Evolutionary conservation across 2,113 vertebrate species (phyloP).

Genomic region (Plecotus auritus): DNA sequence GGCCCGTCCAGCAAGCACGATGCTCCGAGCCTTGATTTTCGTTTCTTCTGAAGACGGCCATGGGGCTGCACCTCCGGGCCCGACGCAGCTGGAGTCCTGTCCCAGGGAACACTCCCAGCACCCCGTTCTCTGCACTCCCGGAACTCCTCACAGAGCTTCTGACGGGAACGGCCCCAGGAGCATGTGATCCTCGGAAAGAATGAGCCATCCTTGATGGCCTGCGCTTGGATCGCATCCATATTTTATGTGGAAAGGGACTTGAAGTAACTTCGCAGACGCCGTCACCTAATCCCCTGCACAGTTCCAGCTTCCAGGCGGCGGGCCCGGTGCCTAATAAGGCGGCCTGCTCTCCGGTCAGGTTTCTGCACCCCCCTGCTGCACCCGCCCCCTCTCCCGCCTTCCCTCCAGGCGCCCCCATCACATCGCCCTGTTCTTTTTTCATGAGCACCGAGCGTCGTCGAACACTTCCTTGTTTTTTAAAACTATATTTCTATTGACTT

Average conservation of each 20-base stretch:
- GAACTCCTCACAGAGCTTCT: accelerated
- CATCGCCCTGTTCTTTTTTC: accelerated
- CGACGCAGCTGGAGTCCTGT: background rate
- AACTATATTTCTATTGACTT: no score
- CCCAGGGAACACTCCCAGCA: background rate
- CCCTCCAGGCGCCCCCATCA: background rate
- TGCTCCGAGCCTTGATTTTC: background rate
- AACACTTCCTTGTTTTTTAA: background rate
- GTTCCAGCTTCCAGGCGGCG: background rate
- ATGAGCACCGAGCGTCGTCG: background rate
- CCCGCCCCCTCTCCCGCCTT: accelerated
- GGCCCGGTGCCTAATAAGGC: background rate
- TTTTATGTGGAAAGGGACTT: background rate
- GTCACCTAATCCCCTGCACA: background rate
- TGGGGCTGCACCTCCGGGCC: background rate
- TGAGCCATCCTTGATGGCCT: background rate
- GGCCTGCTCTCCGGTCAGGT: accelerated
- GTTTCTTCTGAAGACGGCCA: background rate
- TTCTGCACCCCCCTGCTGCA: background rate
- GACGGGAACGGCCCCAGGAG: background rate
- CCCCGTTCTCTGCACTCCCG: background rate
- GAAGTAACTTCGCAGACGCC: background rate
- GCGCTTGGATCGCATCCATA: background rate
- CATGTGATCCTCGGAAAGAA: background rate
- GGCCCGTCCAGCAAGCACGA: background rate